Base-by-base conservation (phyloP, 2,888 invertebrate genomes). In the Meiosimyza decipiens region DNA sequence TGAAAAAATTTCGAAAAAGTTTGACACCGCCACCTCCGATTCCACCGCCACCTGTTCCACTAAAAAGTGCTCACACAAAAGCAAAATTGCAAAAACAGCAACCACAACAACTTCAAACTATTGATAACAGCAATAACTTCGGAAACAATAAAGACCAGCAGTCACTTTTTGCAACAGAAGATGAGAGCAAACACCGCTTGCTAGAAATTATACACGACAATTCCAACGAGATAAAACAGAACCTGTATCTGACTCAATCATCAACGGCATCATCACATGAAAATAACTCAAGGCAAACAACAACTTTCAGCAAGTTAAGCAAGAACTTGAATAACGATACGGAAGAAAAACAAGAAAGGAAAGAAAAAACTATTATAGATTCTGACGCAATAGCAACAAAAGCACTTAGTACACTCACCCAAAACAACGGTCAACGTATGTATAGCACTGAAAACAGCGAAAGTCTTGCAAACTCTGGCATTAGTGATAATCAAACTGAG, bases 121-220 rank as follows among this genome's bases (percentile, higher is more conserved):
- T 49, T 63, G n/a, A 76, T 51, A 16, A 59, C 81, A 84, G 68
- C 70, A 66, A 57, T 65, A 73, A 71, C 72, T 72, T 76, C 72
- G 74, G 77, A 73, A 74, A 79, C 78, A 77, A 78, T 77, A 76
- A 80, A 78, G 74, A 78, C 15, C 64, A 76, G 68, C 72, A 66
- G 15, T 40, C 60, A 18, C 12, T 52, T 28, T 47, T 59, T 76
- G 77, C 87, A 88, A n/a, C 89, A 54, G 72, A 66, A 72, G 74
- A 78, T 67, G 76, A 75, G 89, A 81, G 82, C 79, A 90, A 89
- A 84, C 89, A 90, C 86, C 89, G 91, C 78, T 87, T 91, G 77
- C 86, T 92, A 84, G 90, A 91, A 79, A 89, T 92, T 79, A 90
- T 92, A 84, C 89, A 90, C 80, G 90, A 90, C 71, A 90, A 91